Percentiles rank a stretch among this genome's conserved stretches.
These are phyloP conservation scores for Dipodomys merriami DNA, from an alignment of 2,113 vertebrate genomes.

Conservation along the genomic window DNA sequence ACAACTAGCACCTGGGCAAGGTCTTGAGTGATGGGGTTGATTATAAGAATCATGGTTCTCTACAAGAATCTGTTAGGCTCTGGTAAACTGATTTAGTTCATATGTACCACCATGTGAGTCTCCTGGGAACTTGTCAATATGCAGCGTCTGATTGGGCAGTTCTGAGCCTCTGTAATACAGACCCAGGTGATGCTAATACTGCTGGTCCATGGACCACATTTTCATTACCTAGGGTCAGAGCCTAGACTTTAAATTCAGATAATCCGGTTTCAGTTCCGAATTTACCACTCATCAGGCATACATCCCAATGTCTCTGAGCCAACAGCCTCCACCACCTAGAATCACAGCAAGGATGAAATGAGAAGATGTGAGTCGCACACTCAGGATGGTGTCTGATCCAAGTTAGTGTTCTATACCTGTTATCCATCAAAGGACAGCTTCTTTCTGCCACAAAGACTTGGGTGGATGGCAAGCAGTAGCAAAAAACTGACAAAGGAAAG, in stretches of 20 bases:
- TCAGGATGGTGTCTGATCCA: neutral
- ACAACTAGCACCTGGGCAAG: neutral
- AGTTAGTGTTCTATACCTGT: neutral
- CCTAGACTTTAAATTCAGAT: neutral
- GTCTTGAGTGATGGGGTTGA: neutral
- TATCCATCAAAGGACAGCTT: neutral
- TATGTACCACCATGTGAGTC: neutral
- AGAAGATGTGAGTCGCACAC: neutral
- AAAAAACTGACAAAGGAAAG: neutral
- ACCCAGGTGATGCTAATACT: neutral
- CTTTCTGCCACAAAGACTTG: neutral
- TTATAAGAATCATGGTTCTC: neutral
- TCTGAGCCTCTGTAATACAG: neutral
- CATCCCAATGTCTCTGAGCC: constrained; percentile 2
- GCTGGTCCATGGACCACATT: neutral
- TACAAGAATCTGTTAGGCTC: neutral
- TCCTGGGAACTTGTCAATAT: neutral
- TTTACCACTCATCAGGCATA: neutral
- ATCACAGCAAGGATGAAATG: neutral
- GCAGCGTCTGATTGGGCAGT: neutral
- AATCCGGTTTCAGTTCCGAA: neutral
- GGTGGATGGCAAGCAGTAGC: neutral
- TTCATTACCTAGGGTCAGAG: neutral
- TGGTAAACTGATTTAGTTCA: neutral
- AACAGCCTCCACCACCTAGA: neutral